A percentile compares a stretch with the other conserved stretches of the same genome.
phyloP scores from a whole-genome alignment of 2,113 vertebrate genomes.

The Motacilla alba region DNA sequence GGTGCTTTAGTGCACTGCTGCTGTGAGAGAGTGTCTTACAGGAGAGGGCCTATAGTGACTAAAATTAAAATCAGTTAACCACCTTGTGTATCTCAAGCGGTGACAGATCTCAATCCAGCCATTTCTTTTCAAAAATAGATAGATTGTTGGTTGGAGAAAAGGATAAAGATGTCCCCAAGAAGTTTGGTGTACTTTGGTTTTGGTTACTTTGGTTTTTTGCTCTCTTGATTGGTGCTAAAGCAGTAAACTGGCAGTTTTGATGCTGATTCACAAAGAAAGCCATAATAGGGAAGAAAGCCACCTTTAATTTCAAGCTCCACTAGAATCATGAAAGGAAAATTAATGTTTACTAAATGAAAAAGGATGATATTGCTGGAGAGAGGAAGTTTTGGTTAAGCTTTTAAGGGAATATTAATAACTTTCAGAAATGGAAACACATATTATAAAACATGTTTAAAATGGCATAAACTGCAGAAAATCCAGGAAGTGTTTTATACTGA shows the following conservation, averaged over 20 bases:
- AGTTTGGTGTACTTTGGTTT: not conserved
- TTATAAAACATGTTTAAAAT: not conserved
- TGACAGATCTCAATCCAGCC: not conserved
- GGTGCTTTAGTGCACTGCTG: not conserved
- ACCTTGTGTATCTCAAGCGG: not conserved
- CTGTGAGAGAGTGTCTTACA: not conserved
- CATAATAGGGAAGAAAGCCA: conserved; percentile 3
- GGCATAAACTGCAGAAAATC: not conserved
- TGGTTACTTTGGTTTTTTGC: not conserved
- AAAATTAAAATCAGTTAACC: not conserved
- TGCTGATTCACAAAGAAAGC: not conserved
- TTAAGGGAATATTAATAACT: not conserved
- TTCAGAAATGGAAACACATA: not conserved
- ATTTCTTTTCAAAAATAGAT: not conserved
- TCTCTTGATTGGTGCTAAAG: not conserved
- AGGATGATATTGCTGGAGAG: not conserved
- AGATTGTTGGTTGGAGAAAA: not conserved
- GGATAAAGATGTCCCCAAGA: not conserved
- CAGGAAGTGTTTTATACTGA: not conserved
- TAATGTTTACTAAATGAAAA: conserved; percentile 49
- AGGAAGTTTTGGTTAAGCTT: conserved; percentile 26
- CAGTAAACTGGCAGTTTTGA: not conserved
- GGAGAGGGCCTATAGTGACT: not conserved
- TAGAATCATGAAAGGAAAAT: conserved; percentile 50
- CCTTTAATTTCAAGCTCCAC: conserved; percentile 59